phyloP scores from a whole-genome alignment of 2,797 vertebrate species.

The Poeciliopsis gracilis region DNA sequence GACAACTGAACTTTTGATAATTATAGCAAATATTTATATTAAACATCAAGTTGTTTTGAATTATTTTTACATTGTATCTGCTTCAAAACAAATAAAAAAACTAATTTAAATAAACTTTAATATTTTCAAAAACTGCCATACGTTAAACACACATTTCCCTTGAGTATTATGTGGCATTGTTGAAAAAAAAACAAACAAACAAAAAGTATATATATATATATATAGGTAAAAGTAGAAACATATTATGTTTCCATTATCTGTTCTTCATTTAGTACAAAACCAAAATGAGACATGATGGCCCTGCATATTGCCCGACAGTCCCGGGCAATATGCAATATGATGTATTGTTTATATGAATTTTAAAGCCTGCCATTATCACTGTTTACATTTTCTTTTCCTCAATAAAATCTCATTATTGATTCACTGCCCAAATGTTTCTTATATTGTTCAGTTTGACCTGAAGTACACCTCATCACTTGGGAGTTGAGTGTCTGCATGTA shows the following conservation, averaged over 20 bases:
- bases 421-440: not conserved
- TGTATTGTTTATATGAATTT: not conserved
- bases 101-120: not conserved
- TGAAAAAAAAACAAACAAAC: not conserved
- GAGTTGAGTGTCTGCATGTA: not conserved
- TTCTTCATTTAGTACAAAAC: not conserved
- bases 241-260: not conserved
- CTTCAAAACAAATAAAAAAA: not conserved
- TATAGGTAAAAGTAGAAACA: not conserved
- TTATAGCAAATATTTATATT: not conserved
- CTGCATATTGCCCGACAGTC: not conserved
- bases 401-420: not conserved
- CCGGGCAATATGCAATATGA: not conserved
- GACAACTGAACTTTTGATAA: not conserved
- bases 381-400: not conserved
- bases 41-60: not conserved
- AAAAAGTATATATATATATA: not conserved
- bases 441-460: not conserved
- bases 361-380: not conserved
- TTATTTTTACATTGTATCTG: not conserved
- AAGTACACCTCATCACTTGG: not conserved
- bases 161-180: not conserved
- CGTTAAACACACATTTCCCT: not conserved
- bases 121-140: not conserved
- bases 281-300: not conserved